These are phyloP conservation scores for Dynastes hyllus DNA, from an alignment of 2,888 invertebrate species.

Conservation along the genomic window DNA sequence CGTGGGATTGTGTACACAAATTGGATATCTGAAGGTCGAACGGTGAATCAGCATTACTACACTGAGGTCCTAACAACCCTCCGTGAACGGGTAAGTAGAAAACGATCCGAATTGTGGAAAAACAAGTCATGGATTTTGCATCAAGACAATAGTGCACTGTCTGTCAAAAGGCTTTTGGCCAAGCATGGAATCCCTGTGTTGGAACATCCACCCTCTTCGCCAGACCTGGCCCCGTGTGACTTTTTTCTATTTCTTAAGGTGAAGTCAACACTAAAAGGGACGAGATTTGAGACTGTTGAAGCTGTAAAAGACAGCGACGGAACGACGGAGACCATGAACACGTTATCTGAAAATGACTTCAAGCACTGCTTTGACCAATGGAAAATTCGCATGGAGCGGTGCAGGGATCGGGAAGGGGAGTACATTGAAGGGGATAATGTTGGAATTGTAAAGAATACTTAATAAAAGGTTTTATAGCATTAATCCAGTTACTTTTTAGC, in stretches of 20 bases:
- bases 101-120: background rate
- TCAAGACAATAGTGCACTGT: background rate
- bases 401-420: too few relatives aligned
- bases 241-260: background rate
- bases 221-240: background rate
- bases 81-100: too few relatives aligned
- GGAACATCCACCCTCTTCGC: background rate
- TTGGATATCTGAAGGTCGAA: too few relatives aligned
- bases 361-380: too few relatives aligned
- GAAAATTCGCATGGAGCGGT: too few relatives aligned
- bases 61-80: too few relatives aligned
- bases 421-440: background rate
- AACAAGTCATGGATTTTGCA: background rate
- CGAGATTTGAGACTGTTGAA: too few relatives aligned
- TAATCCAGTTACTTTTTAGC: background rate
- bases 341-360: too few relatives aligned
- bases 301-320: too few relatives aligned
- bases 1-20: too few relatives aligned
- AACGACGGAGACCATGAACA: too few relatives aligned
- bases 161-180: slow-evolving; percentile 5
- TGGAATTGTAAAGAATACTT: background rate
- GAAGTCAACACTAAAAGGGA: background rate
- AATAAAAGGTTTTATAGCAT: background rate
- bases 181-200: background rate
- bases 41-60: too few relatives aligned